phyloP scores from a whole-genome alignment of 2,797 vertebrate species.

The Epinephelus awoara region DNA sequence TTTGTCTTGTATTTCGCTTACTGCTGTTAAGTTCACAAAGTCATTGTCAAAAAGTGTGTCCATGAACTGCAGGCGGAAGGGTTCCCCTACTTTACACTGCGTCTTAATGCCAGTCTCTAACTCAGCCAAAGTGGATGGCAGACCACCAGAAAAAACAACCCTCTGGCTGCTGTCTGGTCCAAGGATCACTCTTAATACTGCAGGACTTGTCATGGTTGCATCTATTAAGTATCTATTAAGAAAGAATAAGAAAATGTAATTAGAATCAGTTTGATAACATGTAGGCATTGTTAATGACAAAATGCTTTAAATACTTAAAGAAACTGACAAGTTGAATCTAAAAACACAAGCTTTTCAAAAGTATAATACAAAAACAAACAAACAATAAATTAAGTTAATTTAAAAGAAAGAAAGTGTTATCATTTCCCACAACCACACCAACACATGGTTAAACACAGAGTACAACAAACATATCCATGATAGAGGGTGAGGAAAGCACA shows the following conservation, averaged over 20 bases:
- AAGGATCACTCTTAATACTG: conserved; percentile 42
- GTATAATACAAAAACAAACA: too few relatives aligned
- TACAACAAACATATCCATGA: too few relatives aligned
- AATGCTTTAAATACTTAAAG: background rate
- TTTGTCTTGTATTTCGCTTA: conserved; percentile 49
- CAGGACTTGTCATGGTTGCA: conserved; percentile 31
- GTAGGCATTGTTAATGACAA: background rate
- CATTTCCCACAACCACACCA: too few relatives aligned
- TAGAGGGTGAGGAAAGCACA: too few relatives aligned
- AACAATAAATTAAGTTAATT: too few relatives aligned
- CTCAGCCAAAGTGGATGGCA: conserved; percentile 37
- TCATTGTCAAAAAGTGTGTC: conserved; percentile 29
- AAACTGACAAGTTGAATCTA: background rate
- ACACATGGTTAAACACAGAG: too few relatives aligned
- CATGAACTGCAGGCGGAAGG: conserved; percentile 38
- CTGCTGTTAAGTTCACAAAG: conserved; percentile 53
- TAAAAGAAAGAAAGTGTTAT: too few relatives aligned
- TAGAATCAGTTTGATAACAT: background rate
- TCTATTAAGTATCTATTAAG: conserved; percentile 1
- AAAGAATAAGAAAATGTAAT: conserved; percentile 13
- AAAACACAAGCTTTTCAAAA: background rate
- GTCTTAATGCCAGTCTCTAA: conserved; percentile 26
- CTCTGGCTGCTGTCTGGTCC: conserved; percentile 39
- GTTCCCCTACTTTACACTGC: conserved; percentile 29
- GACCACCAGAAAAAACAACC: conserved; percentile 31